A percentile compares a stretch with the other conserved stretches of the same genome.
Evolutionary conservation across 64 coral and sea anemone species (phyloP).

Genomic region (Actinia tenebrosa): DNA sequence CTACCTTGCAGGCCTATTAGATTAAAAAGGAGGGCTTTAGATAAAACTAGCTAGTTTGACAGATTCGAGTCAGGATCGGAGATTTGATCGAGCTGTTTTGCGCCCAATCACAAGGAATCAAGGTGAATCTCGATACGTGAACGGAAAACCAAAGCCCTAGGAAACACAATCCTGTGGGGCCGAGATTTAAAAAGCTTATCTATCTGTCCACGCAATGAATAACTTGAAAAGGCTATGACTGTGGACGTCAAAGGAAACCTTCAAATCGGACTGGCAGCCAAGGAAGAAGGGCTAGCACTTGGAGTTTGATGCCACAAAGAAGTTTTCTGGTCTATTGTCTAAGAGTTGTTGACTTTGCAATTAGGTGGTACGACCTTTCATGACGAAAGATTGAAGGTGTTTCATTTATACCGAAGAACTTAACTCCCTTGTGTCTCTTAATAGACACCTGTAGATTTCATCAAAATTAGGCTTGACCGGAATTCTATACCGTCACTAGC

Average conservation of each 20-base stretch:
- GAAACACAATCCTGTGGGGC: not conserved
- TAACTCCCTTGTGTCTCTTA: not conserved
- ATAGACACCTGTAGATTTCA: conserved; percentile 20
- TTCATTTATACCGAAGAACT: not conserved
- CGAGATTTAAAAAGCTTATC: not conserved
- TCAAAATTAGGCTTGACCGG: not conserved
- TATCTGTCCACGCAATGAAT: not conserved
- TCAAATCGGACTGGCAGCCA: not conserved
- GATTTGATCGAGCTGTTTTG: not conserved
- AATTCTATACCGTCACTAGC: conserved; percentile 1
- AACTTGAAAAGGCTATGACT: not conserved
- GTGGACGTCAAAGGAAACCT: not conserved
- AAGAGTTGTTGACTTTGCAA: not conserved
- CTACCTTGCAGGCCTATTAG: not conserved
- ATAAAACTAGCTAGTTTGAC: not conserved
- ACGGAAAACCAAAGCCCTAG: not conserved
- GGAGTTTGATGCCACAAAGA: not conserved
- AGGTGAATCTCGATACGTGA: not conserved
- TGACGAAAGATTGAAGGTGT: not conserved
- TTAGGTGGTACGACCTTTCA: conserved; percentile 5
- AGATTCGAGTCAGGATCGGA: not conserved
- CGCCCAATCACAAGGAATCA: not conserved
- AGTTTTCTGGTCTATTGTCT: conserved; percentile 5
- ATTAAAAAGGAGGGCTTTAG: not conserved
- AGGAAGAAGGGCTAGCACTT: not conserved